phyloP scores from a whole-genome alignment of 2,888 invertebrate species.

The Andrena chrysosceles region DNA sequence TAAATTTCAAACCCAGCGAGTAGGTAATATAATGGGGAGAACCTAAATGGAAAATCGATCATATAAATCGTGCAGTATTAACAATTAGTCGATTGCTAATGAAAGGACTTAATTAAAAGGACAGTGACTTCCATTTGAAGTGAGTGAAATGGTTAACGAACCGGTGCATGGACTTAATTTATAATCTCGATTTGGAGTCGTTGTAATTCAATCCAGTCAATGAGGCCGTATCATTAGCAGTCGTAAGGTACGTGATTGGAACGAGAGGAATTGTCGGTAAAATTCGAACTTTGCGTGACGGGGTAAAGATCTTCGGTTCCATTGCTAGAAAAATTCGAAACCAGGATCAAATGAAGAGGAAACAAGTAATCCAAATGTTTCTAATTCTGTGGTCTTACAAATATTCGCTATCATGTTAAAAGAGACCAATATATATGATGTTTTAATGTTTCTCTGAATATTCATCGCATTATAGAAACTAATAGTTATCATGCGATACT shows the following conservation, averaged over 20 bases:
- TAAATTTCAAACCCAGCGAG: too few relatives aligned
- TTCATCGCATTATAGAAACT: background rate
- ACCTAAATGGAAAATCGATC: too few relatives aligned
- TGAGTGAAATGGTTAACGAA: conserved; percentile 28
- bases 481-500: background rate
- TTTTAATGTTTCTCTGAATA: background rate
- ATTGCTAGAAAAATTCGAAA: background rate
- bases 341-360: background rate
- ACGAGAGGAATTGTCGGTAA: conserved; percentile 47
- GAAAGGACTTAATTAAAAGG: conserved; percentile 22
- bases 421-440: background rate
- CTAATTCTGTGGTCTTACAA: background rate
- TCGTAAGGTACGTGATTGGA: conserved; percentile 50
- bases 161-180: conserved; percentile 21
- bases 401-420: background rate
- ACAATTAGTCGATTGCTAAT: conserved; percentile 6
- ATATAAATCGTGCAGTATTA: too few relatives aligned
- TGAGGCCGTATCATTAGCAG: conserved; percentile 36
- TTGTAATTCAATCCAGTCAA: background rate
- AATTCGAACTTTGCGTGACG: conserved; percentile 49
- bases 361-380: conserved; percentile 15
- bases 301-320: conserved; percentile 38
- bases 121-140: background rate
- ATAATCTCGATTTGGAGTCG: conserved; percentile 36
- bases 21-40: too few relatives aligned